Conservation (phyloP, 2,113 vertebrate genomes). For the Serinus canaria region DNA sequence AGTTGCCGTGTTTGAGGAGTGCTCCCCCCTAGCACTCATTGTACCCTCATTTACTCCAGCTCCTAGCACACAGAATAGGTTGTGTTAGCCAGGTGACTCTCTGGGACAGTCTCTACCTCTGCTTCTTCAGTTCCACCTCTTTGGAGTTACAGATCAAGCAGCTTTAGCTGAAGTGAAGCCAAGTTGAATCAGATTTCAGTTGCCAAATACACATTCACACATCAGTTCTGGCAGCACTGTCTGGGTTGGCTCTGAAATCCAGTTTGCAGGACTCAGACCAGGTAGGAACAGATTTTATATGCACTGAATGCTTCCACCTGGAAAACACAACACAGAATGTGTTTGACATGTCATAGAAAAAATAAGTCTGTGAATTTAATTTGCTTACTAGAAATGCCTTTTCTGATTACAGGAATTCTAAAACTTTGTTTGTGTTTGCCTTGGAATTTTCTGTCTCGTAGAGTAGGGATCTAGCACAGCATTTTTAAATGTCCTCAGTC, state of each 20-base stretch:
- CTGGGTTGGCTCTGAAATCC: background rate
- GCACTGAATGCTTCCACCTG: background rate
- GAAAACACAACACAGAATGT: background rate
- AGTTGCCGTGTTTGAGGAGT: background rate
- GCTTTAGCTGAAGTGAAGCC: background rate
- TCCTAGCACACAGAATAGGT: rapidly evolving
- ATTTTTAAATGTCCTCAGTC: background rate
- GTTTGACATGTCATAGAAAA: background rate
- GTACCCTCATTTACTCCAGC: background rate
- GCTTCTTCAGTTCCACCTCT: background rate
- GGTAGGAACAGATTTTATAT: background rate
- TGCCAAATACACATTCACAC: background rate
- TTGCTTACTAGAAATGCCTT: slow-evolving; percentile 16
- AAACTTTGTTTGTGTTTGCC: background rate
- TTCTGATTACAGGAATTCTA: background rate
- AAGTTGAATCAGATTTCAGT: background rate
- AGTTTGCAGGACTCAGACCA: background rate
- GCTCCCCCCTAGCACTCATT: background rate
- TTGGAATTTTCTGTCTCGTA: background rate
- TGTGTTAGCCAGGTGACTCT: background rate
- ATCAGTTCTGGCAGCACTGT: background rate
- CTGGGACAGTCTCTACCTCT: background rate
- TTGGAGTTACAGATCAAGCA: background rate
- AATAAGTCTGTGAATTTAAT: background rate
- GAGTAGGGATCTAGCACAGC: background rate